Evolutionary conservation across 2,888 invertebrate genomes (phyloP), one percentile per base, ranked within the genome.

Genomic region (Arctia plantaginis): DNA sequence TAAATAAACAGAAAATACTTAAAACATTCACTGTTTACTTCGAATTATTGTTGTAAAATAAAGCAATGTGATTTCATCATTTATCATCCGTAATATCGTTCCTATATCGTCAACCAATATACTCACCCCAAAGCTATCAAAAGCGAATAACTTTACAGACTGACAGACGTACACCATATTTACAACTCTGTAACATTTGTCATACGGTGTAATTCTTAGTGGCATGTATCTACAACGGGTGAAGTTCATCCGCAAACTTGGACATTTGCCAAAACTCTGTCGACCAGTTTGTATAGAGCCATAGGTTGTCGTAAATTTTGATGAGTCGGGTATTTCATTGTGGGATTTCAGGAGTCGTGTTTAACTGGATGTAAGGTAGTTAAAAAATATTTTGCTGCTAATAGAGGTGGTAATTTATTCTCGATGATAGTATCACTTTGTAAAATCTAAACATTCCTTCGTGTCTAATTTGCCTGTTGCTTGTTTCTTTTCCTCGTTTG

Each of bases 131-230:
- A 79, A 83, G 74, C 90, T 90, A 90, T 90, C 87, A 90, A 90
- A 89, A 82, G 77, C 84, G 84, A 87, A 90, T 89, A 90, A 88
- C 84, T 88, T 84, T 75, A 74, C 78, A 47, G 74, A 74, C 71
- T 71, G 75, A 78, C 80, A 71, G 47, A 71, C 71, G 81, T 51
- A 77, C 75, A 86, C 82, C 83, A 82, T 62, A 90, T 85, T 87
- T 85, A 87, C 85, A 81, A 87, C 88, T 85, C 80, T 91, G 89
- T 87, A 77, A 71, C 81, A 72, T 77, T 73, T 51, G 79, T 77
- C 75, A 84, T 85, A 89, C 75, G 87, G 76, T 81, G 59, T 76
- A 73, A 79, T 88, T 73, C 88, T 76, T 78, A 82, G 77, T 84
- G 84, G 82, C 80, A 77, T 71, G 67, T 74, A 62, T 72, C 44